phyloP scores from a whole-genome alignment of 37 sponge, comb jelly and placozoan species.

The Dysidea cf. avara region DNA sequence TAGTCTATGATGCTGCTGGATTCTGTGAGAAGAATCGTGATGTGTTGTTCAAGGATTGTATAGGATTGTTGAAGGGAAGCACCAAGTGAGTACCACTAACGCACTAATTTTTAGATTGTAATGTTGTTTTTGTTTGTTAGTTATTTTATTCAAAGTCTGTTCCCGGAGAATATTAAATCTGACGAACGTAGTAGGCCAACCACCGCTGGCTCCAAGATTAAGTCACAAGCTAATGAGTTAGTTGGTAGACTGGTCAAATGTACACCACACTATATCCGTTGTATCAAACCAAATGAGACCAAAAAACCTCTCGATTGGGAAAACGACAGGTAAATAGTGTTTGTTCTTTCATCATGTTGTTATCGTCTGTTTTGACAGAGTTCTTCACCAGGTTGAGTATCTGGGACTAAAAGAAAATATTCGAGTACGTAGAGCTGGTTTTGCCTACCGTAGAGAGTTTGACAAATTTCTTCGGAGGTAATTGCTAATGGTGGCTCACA shows the following conservation, averaged over 20 bases:
- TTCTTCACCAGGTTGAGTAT: constrained; percentile 94
- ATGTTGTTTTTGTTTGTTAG: constrained; percentile 20
- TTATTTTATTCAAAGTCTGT: constrained; percentile 75
- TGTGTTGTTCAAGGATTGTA: constrained; percentile 89
- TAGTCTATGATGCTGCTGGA: constrained; percentile 84
- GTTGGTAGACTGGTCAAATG: constrained; percentile 87
- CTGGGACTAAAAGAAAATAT: constrained; percentile 98
- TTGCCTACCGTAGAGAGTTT: constrained; percentile 92
- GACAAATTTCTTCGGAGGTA: constrained; percentile 89
- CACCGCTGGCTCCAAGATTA: constrained; percentile 86
- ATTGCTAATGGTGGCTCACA: background rate
- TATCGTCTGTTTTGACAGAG: constrained; percentile 37
- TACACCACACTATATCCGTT: constrained; percentile 96
- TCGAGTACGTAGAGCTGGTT: constrained; percentile 94
- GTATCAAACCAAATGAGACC: constrained; percentile 98
- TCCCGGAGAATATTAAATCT: constrained; percentile 82
- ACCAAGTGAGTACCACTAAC: constrained; percentile 36
- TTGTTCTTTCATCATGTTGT: background rate
- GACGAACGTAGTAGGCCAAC: constrained; percentile 86
- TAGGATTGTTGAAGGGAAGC: constrained; percentile 93
- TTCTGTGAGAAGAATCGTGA: constrained; percentile 98
- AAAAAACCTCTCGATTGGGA: constrained; percentile 96
- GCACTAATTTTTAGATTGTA: background rate
- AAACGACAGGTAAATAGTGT: constrained; percentile 70
- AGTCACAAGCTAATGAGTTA: constrained; percentile 47